These are phyloP conservation scores for Falcaria lacertinaria DNA, from an alignment of 2,888 invertebrate species.

Conservation along the genomic window DNA sequence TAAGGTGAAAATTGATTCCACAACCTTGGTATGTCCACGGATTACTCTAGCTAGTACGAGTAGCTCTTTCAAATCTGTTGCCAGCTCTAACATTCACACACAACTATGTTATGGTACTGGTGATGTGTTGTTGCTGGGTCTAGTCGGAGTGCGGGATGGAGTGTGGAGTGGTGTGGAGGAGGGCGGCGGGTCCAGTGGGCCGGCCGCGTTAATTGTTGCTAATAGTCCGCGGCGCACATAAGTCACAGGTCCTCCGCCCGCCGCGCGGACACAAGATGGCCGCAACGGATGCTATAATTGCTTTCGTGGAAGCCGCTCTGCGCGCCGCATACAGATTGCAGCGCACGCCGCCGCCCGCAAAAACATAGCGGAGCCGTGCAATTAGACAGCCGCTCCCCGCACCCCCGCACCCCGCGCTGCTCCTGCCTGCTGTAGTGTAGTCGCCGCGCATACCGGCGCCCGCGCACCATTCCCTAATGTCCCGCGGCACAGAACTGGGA, in stretches of 20 bases:
- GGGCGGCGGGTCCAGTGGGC: constrained; percentile 5
- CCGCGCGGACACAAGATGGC: constrained; percentile 55
- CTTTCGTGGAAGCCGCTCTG: constrained; percentile 65
- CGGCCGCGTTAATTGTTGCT: constrained; percentile 50
- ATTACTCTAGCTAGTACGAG: too few species aligned
- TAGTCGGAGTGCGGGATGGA: background rate
- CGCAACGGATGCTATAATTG: constrained; percentile 72
- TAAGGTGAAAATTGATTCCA: too few species aligned
- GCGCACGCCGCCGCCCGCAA: constrained; percentile 38
- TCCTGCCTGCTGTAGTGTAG: background rate
- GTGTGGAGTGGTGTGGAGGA: background rate
- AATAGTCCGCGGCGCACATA: constrained; percentile 31
- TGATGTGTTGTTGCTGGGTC: too few species aligned
- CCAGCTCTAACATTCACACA: too few species aligned
- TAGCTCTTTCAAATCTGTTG: too few species aligned
- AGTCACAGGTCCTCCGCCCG: constrained; percentile 5
- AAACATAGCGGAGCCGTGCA: constrained; percentile 41
- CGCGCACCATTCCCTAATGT: too few species aligned
- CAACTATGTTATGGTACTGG: too few species aligned
- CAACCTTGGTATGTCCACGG: too few species aligned
- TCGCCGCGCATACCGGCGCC: constrained; percentile 5
- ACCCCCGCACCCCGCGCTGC: constrained; percentile 5
- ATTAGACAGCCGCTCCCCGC: constrained; percentile 36
- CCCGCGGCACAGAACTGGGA: too few species aligned
- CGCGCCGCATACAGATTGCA: constrained; percentile 59